Evolutionary conservation across 2,888 invertebrate genomes (phyloP).

Genomic region (Allygus modestus): DNA sequence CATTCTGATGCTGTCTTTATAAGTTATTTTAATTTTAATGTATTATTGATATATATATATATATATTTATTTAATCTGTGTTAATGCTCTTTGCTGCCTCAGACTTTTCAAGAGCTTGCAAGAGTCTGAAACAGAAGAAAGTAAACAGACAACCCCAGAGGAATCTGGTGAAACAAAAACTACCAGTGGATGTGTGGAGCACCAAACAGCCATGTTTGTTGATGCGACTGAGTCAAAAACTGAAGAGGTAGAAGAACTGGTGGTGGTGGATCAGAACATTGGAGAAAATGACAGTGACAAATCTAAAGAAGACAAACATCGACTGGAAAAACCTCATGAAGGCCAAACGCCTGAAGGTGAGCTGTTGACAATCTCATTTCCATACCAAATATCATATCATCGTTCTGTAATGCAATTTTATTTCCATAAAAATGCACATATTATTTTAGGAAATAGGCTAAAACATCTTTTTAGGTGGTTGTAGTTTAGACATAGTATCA

Average conservation of each 20-base stretch:
- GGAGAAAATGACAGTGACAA: slow-evolving; percentile 70
- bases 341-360: neutral
- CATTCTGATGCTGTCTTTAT: no score
- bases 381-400: no score
- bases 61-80: no score
- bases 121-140: slow-evolving; percentile 62
- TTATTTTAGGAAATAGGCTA: no score
- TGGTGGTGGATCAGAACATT: slow-evolving; percentile 48
- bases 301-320: slow-evolving; percentile 66
- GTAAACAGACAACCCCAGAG: slow-evolving; percentile 68
- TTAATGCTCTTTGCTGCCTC: no score
- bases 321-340: neutral
- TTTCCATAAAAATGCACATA: no score
- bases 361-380: no score
- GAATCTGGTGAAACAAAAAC: slow-evolving; percentile 69
- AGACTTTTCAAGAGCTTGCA: slow-evolving; percentile 53
- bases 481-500: no score
- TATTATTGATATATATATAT: no score
- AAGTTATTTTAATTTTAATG: no score
- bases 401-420: no score
- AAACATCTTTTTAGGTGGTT: no score
- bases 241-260: slow-evolving; percentile 37
- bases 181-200: neutral
- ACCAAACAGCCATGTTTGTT: slow-evolving; percentile 35
- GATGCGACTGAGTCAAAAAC: slow-evolving; percentile 64